These are phyloP conservation scores for Xanthorhoe designata DNA, from an alignment of 2,888 invertebrate genomes.

Conservation along the genomic window DNA sequence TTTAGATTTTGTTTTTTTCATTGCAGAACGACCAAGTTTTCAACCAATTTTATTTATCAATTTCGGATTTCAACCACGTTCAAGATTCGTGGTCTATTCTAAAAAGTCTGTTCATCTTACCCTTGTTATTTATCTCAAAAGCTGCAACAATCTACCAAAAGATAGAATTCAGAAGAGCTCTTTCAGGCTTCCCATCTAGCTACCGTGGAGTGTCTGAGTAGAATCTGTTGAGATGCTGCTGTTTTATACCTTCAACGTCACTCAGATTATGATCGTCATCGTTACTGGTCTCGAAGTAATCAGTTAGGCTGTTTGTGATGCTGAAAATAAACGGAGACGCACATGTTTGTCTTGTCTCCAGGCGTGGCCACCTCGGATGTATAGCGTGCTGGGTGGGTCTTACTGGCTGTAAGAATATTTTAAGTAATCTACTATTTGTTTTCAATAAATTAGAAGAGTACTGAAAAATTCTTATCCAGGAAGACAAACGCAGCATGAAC, in stretches of 20 bases:
- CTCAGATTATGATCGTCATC: conserved; percentile 41
- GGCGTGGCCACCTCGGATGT: conserved; percentile 4
- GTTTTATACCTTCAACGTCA: conserved; percentile 43
- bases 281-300: conserved; percentile 35
- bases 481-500: no score
- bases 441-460: no score
- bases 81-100: background rate
- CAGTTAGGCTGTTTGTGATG: conserved; percentile 29
- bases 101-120: conserved; percentile 1
- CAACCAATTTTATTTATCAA: background rate
- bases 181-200: background rate
- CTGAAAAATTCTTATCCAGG: no score
- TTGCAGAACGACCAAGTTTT: background rate
- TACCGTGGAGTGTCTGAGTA: conserved; percentile 20
- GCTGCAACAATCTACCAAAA: background rate
- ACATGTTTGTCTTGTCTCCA: conserved; percentile 26
- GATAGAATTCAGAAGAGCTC: background rate
- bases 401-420: background rate
- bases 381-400: background rate
- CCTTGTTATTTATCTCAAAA: conserved; percentile 1
- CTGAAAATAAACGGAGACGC: conserved; percentile 34
- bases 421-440: no score
- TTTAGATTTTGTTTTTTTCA: background rate
- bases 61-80: background rate
- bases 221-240: conserved; percentile 11